Evolutionary conservation across 2,113 vertebrate genomes (phyloP).

Genomic region (Condylura cristata): DNA sequence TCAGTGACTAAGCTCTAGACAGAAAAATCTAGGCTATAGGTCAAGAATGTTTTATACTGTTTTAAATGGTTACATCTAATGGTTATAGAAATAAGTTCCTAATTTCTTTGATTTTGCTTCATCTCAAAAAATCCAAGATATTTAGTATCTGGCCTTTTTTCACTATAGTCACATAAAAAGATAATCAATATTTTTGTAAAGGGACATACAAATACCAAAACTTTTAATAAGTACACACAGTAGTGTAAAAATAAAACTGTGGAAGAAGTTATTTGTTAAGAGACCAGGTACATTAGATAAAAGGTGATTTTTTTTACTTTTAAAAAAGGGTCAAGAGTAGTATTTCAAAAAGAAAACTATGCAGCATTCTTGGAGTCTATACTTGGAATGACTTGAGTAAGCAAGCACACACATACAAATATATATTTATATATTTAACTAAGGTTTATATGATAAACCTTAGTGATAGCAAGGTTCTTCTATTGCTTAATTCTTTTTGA

Average conservation of each 20-base stretch:
- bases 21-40: neutral
- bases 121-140: neutral
- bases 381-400: neutral
- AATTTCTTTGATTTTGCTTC: neutral
- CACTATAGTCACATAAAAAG: neutral
- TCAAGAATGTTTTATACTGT: constrained; percentile 5
- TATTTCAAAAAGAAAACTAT: neutral
- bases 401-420: neutral
- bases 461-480: neutral
- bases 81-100: neutral
- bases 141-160: neutral
- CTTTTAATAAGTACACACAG: neutral
- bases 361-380: neutral
- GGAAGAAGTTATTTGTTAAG: neutral
- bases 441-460: too few relatives aligned
- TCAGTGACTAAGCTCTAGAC: neutral
- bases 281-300: neutral
- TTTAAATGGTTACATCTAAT: neutral
- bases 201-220: neutral
- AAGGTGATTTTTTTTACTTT: neutral
- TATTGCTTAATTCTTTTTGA: neutral
- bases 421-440: too few relatives aligned
- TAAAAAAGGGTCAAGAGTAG: neutral
- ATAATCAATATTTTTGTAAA: neutral
- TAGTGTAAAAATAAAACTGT: neutral